These are phyloP conservation scores for Melieria crassipennis DNA, from an alignment of 2,888 invertebrate species.

Conservation along the genomic window DNA sequence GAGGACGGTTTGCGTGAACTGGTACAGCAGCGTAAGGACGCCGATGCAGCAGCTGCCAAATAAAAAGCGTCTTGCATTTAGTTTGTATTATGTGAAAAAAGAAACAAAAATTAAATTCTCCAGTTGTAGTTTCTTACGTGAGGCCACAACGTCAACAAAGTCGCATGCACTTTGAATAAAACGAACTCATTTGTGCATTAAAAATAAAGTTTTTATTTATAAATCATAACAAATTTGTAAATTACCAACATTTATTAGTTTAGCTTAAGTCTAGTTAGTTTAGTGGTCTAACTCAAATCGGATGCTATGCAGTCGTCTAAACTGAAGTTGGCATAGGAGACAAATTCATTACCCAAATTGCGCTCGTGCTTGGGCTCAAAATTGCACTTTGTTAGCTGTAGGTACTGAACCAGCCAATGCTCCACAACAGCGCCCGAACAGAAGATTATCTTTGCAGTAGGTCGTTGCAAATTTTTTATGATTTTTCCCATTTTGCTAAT, in stretches of 20 bases:
- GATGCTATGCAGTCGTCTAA: conserved; percentile 67
- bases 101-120: too few relatives aligned
- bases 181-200: too few relatives aligned
- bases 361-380: conserved; percentile 87
- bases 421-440: conserved; percentile 90
- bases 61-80: neutral
- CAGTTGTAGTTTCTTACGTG: too few relatives aligned
- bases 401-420: conserved; percentile 72
- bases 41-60: conserved; percentile 46
- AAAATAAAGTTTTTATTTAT: too few relatives aligned
- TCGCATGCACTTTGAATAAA: too few relatives aligned
- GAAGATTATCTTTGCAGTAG: conserved; percentile 65
- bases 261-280: too few relatives aligned
- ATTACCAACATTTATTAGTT: conserved; percentile 1
- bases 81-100: too few relatives aligned
- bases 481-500: conserved; percentile 83
- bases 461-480: conserved; percentile 76
- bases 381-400: conserved; percentile 73
- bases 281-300: neutral
- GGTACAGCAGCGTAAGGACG: conserved; percentile 74
- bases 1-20: conserved; percentile 85
- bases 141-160: too few relatives aligned
- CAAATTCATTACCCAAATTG: conserved; percentile 93
- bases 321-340: conserved; percentile 89
- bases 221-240: conserved; percentile 3